phyloP scores from a whole-genome alignment of 1,140 invertebrate genomes.

The Temnothorax nylanderi region DNA sequence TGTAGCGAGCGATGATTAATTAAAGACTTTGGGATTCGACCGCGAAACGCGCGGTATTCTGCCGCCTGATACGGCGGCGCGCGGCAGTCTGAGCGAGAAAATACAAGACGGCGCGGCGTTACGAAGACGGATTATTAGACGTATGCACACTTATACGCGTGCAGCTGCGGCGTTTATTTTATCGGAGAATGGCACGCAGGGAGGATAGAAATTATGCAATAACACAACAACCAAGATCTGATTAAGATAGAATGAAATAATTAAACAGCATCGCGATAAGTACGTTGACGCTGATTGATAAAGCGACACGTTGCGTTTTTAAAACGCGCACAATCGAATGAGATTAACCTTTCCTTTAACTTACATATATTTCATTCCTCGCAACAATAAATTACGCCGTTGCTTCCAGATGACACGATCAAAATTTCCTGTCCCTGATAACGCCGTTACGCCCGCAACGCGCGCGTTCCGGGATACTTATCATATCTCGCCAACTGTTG shows the following conservation, averaged over 20 bases:
- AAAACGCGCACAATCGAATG: constrained; percentile 1
- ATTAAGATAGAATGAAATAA: constrained; percentile 32
- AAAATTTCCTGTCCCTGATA: neutral
- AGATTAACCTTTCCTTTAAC: neutral
- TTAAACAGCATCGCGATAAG: constrained; percentile 21
- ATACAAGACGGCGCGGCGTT: constrained; percentile 36
- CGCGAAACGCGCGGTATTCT: constrained; percentile 39
- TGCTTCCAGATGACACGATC: neutral
- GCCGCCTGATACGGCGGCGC: constrained; percentile 1
- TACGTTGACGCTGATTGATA: constrained; percentile 36
- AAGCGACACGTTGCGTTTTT: constrained; percentile 2
- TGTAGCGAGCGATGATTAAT: constrained; percentile 41
- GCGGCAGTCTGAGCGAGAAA: constrained; percentile 26
- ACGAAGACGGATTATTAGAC: constrained; percentile 56
- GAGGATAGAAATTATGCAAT: constrained; percentile 20
- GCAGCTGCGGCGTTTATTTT: constrained; percentile 13
- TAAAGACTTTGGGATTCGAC: constrained; percentile 55
- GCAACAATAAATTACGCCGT: neutral
- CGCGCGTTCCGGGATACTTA: constrained; percentile 5
- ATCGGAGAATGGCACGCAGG: neutral
- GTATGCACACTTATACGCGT: neutral
- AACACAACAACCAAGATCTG: constrained; percentile 21
- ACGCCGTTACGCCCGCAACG: neutral
- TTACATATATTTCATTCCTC: neutral
- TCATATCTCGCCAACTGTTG: neutral